Evolutionary conservation across 2,113 vertebrate species (phyloP), one percentile per base, ranked within the genome.

Genomic region (Meriones unguiculatus): DNA sequence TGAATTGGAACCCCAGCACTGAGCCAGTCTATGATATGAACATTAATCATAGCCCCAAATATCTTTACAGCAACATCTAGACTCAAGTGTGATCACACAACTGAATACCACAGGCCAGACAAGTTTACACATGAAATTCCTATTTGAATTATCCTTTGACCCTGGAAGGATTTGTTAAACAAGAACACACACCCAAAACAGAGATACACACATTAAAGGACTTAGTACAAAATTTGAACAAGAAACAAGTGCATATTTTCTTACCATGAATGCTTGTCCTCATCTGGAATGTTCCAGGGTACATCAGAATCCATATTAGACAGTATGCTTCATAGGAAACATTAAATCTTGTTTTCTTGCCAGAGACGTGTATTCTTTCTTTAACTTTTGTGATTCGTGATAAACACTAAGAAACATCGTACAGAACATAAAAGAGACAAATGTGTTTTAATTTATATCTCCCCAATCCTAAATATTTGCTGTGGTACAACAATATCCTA

Each of bases 381-480:
- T 97, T 92, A 50, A 87, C 24, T 75, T 87, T 57, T 65, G 75
- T 85, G 87, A 72, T 94, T 87, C 85, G 62, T 88, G 85, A 92
- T 85, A 94, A 93, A 92, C 35, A 85, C 35, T 32, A 81, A 91
- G 80, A 94, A 95, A 91, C 13, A 96, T 38, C 82, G 87, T 81
- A 62, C 6, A 91, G 50, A 93, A 77, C 18, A 94, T 94, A 76
- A 96, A 97, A 94, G 67, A 97, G 81, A 96, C 88, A 96, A 90
- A 81, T 78, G 72, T 94, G 65, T 97, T 96, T 97, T 96, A 96
- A 96, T 96, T 97, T 88, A 97, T 54, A 54, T 64, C 50, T 90
- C 65, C 75, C 76, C 57, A 93, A 73, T 96, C 86, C 52, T 95
- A 96, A 70, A 90, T 96, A 90, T 97, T 95, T 96, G n/a, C 75